Evolutionary conservation across 2,797 vertebrate genomes (phyloP), one percentile per base, ranked within the genome.

Genomic region (Myoxocephalus aenaeus): DNA sequence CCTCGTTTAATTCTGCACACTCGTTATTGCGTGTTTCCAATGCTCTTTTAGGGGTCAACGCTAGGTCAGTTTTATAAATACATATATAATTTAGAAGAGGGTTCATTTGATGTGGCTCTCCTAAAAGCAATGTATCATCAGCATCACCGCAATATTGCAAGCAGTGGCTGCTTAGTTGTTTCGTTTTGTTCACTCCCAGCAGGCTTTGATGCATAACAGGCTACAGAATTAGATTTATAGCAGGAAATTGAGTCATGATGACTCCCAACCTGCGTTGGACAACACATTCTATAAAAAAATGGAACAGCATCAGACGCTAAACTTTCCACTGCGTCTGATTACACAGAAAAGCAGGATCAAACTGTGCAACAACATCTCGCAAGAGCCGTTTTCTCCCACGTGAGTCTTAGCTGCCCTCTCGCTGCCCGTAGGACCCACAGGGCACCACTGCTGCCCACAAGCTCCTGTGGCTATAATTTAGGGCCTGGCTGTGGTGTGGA

Each of bases 401-500:
- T 51, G 10, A 56, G 54, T 56, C 40, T 18, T 57, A 42, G 64
- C 66, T 79, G 65, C 54, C 79, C 79, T 77, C 54, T 59, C 25
- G 9, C 48, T 70, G 70, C 81, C 64, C 11, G 20, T 29, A 67
- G 56, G 81, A 82, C 77, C 79, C 70, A 22, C 48, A 77, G 44
- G 51, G 70, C 77, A 75, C 73, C 46, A 22, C 34, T 62, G 72
- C 80, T 66, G 68, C 79, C 80, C 79, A 79, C 78, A 88, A 85
- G 84, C 82, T 78, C 59, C 70, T 70, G 74, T 57, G 75, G 81
- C 61, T 84, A 50, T 91, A 91, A 83, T 89, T 89, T 65, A 70
- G 71, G 71, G 71, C 20, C 42, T 75, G 56, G 61, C 80, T 53
- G 14, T 86, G 70, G 79, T 81, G 66, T 75, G 57, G 76, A 81